These are phyloP conservation scores for Elephantulus edwardii DNA, from an alignment of 2,113 vertebrate genomes.

Conservation along the genomic window DNA sequence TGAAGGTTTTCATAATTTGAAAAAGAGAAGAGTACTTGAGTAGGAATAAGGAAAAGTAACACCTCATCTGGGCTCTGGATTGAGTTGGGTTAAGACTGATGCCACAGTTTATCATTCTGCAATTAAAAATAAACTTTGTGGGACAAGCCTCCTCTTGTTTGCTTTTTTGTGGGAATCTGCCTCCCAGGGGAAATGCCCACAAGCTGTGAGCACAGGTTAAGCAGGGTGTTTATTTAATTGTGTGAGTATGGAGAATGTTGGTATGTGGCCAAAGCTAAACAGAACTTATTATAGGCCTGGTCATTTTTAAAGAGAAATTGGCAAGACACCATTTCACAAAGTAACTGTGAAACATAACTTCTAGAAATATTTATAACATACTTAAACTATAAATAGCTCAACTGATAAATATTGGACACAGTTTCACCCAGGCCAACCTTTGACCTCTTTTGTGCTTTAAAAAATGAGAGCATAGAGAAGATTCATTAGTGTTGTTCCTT, in stretches of 20 bases:
- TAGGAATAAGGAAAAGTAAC: neutral
- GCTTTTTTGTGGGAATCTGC: conserved; percentile 7
- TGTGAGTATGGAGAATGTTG: conserved; percentile 9
- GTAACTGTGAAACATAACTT: conserved; percentile 32
- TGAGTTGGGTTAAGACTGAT: neutral
- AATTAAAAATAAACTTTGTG: neutral
- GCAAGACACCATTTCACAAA: conserved; percentile 51
- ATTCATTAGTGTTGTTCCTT: neutral
- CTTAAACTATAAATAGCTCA: conserved; percentile 55
- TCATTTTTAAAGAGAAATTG: conserved; percentile 63
- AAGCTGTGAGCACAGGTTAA: conserved; percentile 15
- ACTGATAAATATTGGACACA: conserved; percentile 35
- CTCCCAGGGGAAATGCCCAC: conserved; percentile 34
- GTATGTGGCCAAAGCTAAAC: neutral
- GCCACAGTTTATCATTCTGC: neutral
- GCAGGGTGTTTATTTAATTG: conserved; percentile 48
- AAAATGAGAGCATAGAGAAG: neutral
- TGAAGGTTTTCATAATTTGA: neutral
- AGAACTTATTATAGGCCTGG: conserved; percentile 41
- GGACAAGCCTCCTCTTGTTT: neutral
- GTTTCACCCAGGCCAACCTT: neutral
- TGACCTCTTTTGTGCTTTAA: conserved; percentile 39
- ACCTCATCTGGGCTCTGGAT: neutral
- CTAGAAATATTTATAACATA: conserved; percentile 44
- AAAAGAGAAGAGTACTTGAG: neutral